Percentiles rank a stretch among this genome's conserved stretches.
phyloP scores from a whole-genome alignment of 2,888 invertebrate genomes.

The Ectemnius continuus region DNA sequence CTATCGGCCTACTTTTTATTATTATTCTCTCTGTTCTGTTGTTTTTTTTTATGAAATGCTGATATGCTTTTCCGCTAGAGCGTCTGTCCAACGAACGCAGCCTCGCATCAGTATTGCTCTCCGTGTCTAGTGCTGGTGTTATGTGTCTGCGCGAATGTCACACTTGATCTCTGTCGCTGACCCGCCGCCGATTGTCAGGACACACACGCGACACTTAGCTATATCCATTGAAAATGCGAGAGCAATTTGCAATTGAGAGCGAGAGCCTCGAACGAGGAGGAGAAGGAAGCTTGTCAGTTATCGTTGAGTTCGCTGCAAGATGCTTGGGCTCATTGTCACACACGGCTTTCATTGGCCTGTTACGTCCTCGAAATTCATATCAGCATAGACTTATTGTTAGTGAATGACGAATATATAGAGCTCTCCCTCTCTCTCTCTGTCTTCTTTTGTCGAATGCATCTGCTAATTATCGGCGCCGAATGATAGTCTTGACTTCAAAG shows the following conservation, averaged over 20 bases:
- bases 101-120: too few relatives aligned
- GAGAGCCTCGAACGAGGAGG: background rate
- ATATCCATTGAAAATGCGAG: constrained; percentile 1
- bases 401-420: constrained; percentile 34
- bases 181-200: too few relatives aligned
- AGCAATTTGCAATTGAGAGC: background rate
- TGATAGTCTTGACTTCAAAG: constrained; percentile 11
- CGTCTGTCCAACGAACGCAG: background rate
- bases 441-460: constrained; percentile 33
- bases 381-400: constrained; percentile 26
- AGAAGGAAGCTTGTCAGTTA: background rate
- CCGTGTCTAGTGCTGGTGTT: too few relatives aligned
- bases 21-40: too few relatives aligned
- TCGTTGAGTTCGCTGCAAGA: background rate
- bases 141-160: background rate
- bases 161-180: background rate
- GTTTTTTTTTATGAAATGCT: constrained; percentile 32
- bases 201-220: background rate
- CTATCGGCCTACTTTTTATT: constrained; percentile 21
- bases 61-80: constrained; percentile 34
- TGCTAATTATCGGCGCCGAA: constrained; percentile 35
- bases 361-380: constrained; percentile 31
- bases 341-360: background rate
- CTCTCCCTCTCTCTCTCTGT: too few relatives aligned
- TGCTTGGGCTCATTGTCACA: background rate